phyloP scores from a whole-genome alignment of 2,797 vertebrate genomes.

The Pangasius krempfi region DNA sequence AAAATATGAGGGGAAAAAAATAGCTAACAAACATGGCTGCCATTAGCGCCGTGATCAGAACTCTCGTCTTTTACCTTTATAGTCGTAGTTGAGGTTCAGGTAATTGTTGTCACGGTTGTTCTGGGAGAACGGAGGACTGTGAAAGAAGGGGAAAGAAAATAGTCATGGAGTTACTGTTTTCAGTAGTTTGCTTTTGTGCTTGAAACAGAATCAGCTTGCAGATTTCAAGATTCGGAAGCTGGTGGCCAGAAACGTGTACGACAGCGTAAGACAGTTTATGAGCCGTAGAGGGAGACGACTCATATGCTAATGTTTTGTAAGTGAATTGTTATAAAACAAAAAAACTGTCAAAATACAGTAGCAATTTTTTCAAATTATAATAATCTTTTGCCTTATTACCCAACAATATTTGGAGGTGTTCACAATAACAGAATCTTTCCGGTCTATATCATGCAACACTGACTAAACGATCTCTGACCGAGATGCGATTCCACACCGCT shows the following conservation, averaged over 20 bases:
- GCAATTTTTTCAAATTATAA: too few species aligned
- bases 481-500: too few species aligned
- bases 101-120: constrained; percentile 82
- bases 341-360: background rate
- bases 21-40: background rate
- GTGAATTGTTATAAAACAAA: background rate
- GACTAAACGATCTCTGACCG: too few species aligned
- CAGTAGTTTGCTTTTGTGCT: background rate
- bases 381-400: background rate
- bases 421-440: background rate
- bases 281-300: background rate
- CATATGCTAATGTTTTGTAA: background rate
- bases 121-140: constrained; percentile 78
- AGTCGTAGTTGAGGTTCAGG: constrained; percentile 81
- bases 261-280: background rate
- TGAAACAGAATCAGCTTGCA: background rate
- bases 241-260: background rate
- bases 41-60: constrained; percentile 48
- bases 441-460: background rate
- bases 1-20: background rate
- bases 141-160: constrained; percentile 50
- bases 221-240: background rate
- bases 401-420: background rate
- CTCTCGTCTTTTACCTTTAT: constrained; percentile 71
- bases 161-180: constrained; percentile 7